Base-by-base conservation (phyloP, 2,113 vertebrate genomes). In the Etheostoma cragini region DNA sequence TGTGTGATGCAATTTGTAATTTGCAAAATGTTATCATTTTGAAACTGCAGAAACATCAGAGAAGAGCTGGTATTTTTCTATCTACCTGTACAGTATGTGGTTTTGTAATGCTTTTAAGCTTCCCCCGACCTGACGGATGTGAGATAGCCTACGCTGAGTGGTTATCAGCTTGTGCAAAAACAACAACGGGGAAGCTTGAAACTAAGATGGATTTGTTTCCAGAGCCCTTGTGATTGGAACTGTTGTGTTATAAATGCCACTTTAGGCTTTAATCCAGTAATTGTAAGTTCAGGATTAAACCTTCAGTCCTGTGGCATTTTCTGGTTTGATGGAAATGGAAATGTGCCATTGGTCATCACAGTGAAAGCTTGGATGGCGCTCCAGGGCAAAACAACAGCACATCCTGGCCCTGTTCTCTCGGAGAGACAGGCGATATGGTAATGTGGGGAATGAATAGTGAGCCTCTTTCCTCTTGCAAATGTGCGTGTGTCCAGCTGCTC, bases 401-500 rank as follows among this genome's bases (percentile, higher is more conserved):
- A 82, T 78, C 83, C 88, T 82, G 78, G 85, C 82, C 63, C 52
- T 49, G 66, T 83, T 88, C 84, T 88, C 80, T 30, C 77, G 58
- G 70, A 86, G 88, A 80, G 87, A 91, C 88, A 86, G 85, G 69
- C 82, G 67, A 62, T 85, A 92, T 91, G 91, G 80, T 89, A 92
- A 92, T 91, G 83, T 85, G 42, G 62, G 67, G 82, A 76, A 91
- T 88, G 87, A 91, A 92, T 83, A 76, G 86, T 85, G 84, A 86
- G 84, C 86, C 78, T 91, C 87, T 85, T 80, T 86, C 73, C 62
- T 75, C 65, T 61, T 53, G 33, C 54, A 46, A 67, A 47, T 45
- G 4, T 73, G 67, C 82, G 53, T 76, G 73, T 81, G 83, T 89
- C 88, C 91, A 93, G 92, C 91, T 94, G 92, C 86, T 94, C 88